A percentile compares a stretch with the other conserved stretches of the same genome.
phyloP scores from a whole-genome alignment of 2,888 invertebrate species.

The Perizoma affinitatum region DNA sequence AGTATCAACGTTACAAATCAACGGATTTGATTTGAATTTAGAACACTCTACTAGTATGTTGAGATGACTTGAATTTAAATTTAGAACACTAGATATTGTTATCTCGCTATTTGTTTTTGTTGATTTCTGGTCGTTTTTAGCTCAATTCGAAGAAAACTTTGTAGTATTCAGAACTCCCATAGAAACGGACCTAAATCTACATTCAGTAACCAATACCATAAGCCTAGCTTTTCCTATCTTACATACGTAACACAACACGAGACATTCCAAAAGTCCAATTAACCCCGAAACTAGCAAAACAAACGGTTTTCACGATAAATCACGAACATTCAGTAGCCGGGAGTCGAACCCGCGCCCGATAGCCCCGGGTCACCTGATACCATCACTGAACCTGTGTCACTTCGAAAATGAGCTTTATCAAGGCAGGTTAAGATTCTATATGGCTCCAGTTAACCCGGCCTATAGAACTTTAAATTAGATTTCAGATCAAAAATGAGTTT shows the following conservation, averaged over 20 bases:
- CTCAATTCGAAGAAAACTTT: no score
- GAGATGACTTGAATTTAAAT: no score
- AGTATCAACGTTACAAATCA: no score
- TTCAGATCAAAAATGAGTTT: constrained; percentile 4
- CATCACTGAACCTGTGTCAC: constrained; percentile 46
- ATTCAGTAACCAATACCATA: background rate
- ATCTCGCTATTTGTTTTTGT: no score
- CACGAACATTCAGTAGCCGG: constrained; percentile 69
- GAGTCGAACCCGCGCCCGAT: constrained; percentile 71
- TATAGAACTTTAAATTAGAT: constrained; percentile 1
- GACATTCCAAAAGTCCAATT: constrained; percentile 57
- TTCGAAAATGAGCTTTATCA: constrained; percentile 16
- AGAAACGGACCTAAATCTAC: no score
- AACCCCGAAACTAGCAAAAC: constrained; percentile 58
- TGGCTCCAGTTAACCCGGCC: background rate
- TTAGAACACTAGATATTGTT: no score
- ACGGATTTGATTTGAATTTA: no score
- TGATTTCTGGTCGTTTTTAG: no score
- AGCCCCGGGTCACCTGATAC: constrained; percentile 76
- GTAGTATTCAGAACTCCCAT: no score
- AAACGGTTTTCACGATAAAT: constrained; percentile 70
- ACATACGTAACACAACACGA: constrained; percentile 10
- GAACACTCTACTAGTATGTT: no score
- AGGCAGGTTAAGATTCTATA: constrained; percentile 1
- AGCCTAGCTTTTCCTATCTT: background rate